phyloP scores from a whole-genome alignment of 2,113 vertebrate species.

The Eurystomus gularis region DNA sequence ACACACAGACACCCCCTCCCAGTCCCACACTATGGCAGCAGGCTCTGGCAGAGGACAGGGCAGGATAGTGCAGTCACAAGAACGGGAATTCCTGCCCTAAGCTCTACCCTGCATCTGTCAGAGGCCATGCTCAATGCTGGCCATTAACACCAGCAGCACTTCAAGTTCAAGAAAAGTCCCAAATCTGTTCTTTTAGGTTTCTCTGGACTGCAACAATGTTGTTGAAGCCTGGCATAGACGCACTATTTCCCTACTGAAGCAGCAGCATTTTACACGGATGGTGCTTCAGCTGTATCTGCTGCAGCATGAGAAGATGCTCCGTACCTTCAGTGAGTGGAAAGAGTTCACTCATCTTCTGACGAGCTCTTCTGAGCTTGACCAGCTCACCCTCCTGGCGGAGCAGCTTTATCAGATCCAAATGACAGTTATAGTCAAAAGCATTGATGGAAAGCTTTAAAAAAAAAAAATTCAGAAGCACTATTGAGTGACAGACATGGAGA shows the following conservation, averaged over 20 bases:
- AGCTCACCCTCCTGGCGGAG: constrained; percentile 91
- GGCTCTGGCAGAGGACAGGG: background rate
- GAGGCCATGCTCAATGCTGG: background rate
- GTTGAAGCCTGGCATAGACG: background rate
- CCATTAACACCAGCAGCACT: too few relatives aligned
- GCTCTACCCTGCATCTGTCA: accelerated
- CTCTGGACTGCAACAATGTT: background rate
- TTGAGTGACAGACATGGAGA: accelerated
- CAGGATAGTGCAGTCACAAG: background rate
- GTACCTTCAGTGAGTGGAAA: constrained; percentile 96
- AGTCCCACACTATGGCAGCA: background rate
- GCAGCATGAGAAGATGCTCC: accelerated
- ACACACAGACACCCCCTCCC: background rate
- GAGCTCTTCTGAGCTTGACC: constrained; percentile 81
- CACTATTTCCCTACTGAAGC: accelerated
- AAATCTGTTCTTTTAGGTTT: background rate
- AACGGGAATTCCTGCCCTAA: background rate
- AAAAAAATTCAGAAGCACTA: background rate
- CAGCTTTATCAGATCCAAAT: constrained; percentile 93
- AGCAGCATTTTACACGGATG: accelerated
- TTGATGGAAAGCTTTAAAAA: constrained; percentile 88
- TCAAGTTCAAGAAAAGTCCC: background rate
- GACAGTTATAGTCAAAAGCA: constrained; percentile 94
- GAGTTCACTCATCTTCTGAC: constrained; percentile 96
- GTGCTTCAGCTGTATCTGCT: accelerated